Conservation (phyloP, 2,888 invertebrate genomes). For the Melipona bicolor region DNA sequence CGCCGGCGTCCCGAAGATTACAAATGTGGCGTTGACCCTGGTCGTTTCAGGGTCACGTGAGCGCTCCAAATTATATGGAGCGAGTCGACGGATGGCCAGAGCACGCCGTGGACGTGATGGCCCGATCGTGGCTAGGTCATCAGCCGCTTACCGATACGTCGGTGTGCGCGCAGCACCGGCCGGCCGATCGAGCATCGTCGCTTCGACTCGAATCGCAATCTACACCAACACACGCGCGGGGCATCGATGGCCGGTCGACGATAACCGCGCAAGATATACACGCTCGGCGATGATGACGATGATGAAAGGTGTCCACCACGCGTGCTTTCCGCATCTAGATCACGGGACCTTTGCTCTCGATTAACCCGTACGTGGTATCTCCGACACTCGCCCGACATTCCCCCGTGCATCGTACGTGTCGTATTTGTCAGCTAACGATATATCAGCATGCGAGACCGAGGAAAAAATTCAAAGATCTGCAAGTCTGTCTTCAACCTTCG, state of each 20-base stretch:
- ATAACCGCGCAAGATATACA: conserved; percentile 57
- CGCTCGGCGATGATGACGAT: conserved; percentile 49
- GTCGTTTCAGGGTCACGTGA: conserved; percentile 81
- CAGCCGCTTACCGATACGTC: conserved; percentile 75
- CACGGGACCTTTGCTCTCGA: conserved; percentile 49
- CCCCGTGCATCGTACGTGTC: conserved; percentile 2
- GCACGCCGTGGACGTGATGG: conserved; percentile 78
- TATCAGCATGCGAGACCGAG: background rate
- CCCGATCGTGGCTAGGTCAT: conserved; percentile 75
- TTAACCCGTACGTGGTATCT: conserved; percentile 39
- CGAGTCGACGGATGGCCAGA: conserved; percentile 77
- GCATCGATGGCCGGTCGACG: conserved; percentile 45
- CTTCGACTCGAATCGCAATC: conserved; percentile 23
- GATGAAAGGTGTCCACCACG: conserved; percentile 62
- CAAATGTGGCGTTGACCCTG: conserved; percentile 82
- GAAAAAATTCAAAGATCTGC: no score
- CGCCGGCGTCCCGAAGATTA: conserved; percentile 81
- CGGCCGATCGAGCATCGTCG: conserved; percentile 24
- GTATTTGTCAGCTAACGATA: background rate
- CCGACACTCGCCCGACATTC: background rate
- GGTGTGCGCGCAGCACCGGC: conserved; percentile 55
- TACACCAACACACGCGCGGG: conserved; percentile 22
- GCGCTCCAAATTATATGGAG: conserved; percentile 83
- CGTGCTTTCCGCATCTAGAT: conserved; percentile 60
- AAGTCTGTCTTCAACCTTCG: no score